Evolutionary conservation across 2,113 vertebrate species (phyloP), one percentile per base, ranked within the genome.

Genomic region (Hypomesus transpacificus): DNA sequence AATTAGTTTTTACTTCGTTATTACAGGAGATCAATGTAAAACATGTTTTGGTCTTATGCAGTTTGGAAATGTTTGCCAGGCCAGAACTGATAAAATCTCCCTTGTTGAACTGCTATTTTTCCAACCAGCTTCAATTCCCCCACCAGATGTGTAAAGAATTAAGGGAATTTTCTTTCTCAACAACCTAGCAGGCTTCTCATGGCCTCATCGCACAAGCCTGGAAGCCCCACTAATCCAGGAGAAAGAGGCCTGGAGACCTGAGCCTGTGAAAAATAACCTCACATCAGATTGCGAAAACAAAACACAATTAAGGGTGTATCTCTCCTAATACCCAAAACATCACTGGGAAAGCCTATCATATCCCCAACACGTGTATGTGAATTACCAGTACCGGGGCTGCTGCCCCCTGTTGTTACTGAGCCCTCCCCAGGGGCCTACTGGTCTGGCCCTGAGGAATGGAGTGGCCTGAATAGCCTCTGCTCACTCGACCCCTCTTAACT

Each of bases 111-210:
- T 70, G 70, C 58, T 81, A 70, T 85, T 85, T 77, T 87, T 87
- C 82, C 82, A 88, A 85, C 83, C 81, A 70, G 66, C 75, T 46
- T 61, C 28, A 71, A 76, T 80, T 81, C 81, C 83, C 83, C 60
- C 54, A 73, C 68, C 74, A 77, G 78, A 81, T 56, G 72, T 85
- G 66, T 53, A 73, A 79, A 78, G 85, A 85, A 85, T 86, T 85
- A 75, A 78, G 85, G 77, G 82, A 84, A 81, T 88, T 89, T 85
- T 87, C 84, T 88, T 80, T 88, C 79, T 80, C 84, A 89, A 85
- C 87, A 88, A 69, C 65, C 76, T 64, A 56, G 58, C 71, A 75
- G 78, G 78, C 82, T 83, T 84, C 78, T 86, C 31, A 39, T 75
- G 76, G 75, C 82, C 74, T 86, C 76, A 85, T 85, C 75, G 65